Evolutionary conservation across 2,113 vertebrate species (phyloP), one percentile per base, ranked within the genome.

Genomic region (Varanus salvator): DNA sequence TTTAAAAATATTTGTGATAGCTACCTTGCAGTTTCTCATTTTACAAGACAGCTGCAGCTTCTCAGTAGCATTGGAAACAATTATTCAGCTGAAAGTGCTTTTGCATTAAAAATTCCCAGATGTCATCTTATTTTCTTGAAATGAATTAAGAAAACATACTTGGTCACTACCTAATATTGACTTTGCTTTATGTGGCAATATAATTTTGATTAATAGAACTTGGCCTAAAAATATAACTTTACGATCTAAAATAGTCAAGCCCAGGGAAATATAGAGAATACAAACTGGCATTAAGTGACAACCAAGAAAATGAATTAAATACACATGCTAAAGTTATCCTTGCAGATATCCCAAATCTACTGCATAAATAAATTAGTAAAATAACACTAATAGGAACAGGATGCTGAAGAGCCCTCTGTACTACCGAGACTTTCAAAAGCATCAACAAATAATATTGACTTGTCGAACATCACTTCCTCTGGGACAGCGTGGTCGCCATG

Each of bases 31-130:
- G 19, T 84, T 21, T 4, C 91, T 69, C 66, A 85, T 91, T 91
- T 90, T 86, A 89, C 8, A 19, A 0, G 2, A 87, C 27, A 52
- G 23, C 68, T 95, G 9, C 8, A 68, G 1, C 21, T 71, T 77
- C 6, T 87, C 60, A 44, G 34, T 44, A 54, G 6, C 14, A 75
- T 27, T 77, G 89, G 76, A 84, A 0, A 0, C n/a, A 75, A n/a
- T 77, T 86, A 50, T 68, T 87, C 72, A 38, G 0, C 38, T 54
- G n/a, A 52, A 87, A 84, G n/a, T 60, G 71, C 19, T 27, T 93
- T 89, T 82, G 88, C 57, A 68, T 4, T 82, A 48, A 54, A 74
- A 90, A 88, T 83, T 68, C 38, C 27, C 50, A 91, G 77, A 87
- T 1, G 4, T 87, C 1, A 0, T 15, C 38, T 80, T n/a, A 72